Evolutionary conservation across 2,113 vertebrate genomes (phyloP), one percentile per base, ranked within the genome.

Genomic region (Xenus cinereus): DNA sequence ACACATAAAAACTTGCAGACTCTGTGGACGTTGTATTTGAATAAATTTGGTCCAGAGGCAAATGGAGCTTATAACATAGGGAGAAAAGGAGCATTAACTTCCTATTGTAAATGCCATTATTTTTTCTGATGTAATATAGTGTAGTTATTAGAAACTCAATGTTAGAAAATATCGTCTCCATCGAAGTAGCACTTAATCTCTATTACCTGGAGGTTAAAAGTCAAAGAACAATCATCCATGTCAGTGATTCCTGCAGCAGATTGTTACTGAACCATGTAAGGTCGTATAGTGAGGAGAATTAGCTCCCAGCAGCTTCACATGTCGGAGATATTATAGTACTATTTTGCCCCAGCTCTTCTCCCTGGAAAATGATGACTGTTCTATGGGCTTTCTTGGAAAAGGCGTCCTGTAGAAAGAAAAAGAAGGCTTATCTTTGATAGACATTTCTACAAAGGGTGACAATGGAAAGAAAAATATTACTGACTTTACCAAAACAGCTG

Each of bases 201-300:
- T 97, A 90, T 97, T 96, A 96, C 84, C 83, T 93, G 87, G 77
- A 97, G 95, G 91, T 97, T 84, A 96, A 91, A 97, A 97, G 97
- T 95, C 89, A 98, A 93, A 93, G 93, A 95, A 96, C 27, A 63
- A 91, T 90, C 93, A 97, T 94, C 48, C 71, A 64, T 95, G 92
- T 91, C 94, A 96, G 83, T 96, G 93, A 94, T 93, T 97, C 93
- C 53, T 82, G 59, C 63, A 95, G 83, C 73, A 87, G 83, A 90
- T 73, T 93, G 69, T 69, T 94, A 59, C 90, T 97, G 83, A 97
- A 97, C 83, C 94, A 84, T 85, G 59, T 69, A 93, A 97, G 75
- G 43, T 77, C 56, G 3, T 94, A 94, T 91, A 93, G 71, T n/a
- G 30, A 86, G 20, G 39, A 84, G 72, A 97, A 97, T 91, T 92